phyloP scores from a whole-genome alignment of 2,113 vertebrate species.

The cat (Felis catus) region DNA sequence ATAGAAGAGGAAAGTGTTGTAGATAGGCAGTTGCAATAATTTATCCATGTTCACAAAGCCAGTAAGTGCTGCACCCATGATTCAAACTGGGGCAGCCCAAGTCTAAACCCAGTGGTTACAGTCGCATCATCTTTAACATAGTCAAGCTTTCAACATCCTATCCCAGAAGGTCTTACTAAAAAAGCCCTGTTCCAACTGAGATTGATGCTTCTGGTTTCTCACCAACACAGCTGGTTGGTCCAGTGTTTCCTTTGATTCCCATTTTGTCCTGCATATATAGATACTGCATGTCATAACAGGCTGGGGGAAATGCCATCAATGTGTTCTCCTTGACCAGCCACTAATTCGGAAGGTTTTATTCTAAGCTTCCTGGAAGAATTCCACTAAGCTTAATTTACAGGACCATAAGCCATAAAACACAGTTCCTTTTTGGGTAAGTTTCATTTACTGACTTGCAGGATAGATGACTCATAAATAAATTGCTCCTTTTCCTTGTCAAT shows the following conservation, averaged over 20 bases:
- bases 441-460: slow-evolving; percentile 61
- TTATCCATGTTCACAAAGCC: background rate
- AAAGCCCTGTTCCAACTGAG: background rate
- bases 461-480: slow-evolving; percentile 69
- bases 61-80: background rate
- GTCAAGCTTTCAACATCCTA: background rate
- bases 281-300: background rate
- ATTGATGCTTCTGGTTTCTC: background rate
- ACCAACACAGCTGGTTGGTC: background rate
- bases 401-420: slow-evolving; percentile 21
- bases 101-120: background rate
- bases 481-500: slow-evolving; percentile 65
- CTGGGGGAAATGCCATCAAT: background rate
- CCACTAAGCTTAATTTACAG: slow-evolving; percentile 60
- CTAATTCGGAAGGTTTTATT: slow-evolving; percentile 39
- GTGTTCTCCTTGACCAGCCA: slow-evolving; percentile 16
- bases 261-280: background rate
- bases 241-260: background rate
- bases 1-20: background rate
- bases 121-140: background rate
- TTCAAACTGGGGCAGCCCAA: background rate
- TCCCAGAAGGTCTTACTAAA: background rate
- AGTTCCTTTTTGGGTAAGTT: slow-evolving; percentile 27
- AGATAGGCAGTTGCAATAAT: background rate
- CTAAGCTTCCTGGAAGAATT: slow-evolving; percentile 41